Conservation (phyloP, 2,113 vertebrate genomes). For the Kryptolebias marmoratus region DNA sequence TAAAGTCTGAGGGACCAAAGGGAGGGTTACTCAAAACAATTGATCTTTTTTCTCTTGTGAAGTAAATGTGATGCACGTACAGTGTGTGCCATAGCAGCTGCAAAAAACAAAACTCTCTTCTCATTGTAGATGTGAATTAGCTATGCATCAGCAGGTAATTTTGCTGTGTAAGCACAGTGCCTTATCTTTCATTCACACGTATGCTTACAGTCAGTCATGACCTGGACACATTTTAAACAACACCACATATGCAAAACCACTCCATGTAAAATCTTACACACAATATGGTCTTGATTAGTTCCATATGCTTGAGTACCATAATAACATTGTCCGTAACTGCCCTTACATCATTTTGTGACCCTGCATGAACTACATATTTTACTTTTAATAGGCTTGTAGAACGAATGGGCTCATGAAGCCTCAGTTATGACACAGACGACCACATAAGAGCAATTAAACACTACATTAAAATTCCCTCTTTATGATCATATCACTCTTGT, state of each 20-base stretch:
- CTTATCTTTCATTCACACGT: background rate
- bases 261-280: conserved; percentile 3
- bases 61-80: too few relatives aligned
- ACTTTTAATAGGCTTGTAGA: conserved; percentile 25
- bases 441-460: conserved; percentile 82
- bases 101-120: too few relatives aligned
- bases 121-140: conserved; percentile 16
- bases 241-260: conserved; percentile 1
- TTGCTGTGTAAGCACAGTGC: conserved; percentile 8
- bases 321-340: conserved; percentile 1
- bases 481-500: conserved; percentile 82
- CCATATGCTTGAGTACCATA: conserved; percentile 16
- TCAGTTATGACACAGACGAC: conserved; percentile 54
- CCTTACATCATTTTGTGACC: conserved; percentile 43
- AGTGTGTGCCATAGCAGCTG: too few relatives aligned
- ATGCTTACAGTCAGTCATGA: background rate
- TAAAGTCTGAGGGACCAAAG: too few relatives aligned
- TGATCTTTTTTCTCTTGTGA: too few relatives aligned
- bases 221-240: conserved; percentile 13
- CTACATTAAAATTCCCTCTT: conserved; percentile 82
- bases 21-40: too few relatives aligned
- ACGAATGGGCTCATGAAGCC: conserved; percentile 60
- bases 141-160: background rate
- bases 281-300: conserved; percentile 23
- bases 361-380: conserved; percentile 22